These are phyloP conservation scores for Phasianus colchicus DNA, from an alignment of 2,113 vertebrate species.

Conservation along the genomic window DNA sequence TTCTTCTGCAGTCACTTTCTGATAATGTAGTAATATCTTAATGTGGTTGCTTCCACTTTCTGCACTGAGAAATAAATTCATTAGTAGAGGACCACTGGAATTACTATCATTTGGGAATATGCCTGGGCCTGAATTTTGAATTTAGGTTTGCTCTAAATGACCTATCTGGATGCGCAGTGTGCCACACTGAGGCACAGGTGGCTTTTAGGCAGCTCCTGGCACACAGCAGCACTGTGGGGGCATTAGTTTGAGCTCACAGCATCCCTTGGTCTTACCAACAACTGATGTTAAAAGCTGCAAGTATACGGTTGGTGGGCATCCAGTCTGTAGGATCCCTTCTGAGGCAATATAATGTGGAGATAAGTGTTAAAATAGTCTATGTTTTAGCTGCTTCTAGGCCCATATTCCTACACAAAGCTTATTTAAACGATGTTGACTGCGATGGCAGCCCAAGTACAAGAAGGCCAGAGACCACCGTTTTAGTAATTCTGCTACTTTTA, in stretches of 20 bases:
- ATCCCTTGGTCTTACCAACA: background rate
- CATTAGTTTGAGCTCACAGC: background rate
- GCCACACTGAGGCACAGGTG: background rate
- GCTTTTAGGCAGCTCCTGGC: background rate
- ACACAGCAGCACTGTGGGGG: background rate
- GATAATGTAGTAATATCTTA: background rate
- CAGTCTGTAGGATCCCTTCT: fast-evolving
- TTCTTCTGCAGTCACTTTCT: background rate
- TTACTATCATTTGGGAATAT: background rate
- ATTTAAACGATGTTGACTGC: background rate
- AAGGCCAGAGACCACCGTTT: background rate
- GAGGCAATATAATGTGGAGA: background rate
- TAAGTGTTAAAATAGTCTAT: background rate
- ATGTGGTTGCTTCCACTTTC: background rate
- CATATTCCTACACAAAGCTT: background rate
- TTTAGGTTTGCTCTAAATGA: background rate
- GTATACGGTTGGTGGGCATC: background rate
- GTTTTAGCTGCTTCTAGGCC: background rate
- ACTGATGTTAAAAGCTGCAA: background rate
- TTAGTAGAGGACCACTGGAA: background rate
- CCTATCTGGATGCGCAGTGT: background rate
- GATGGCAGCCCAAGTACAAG: background rate
- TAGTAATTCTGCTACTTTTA: background rate
- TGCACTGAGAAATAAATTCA: background rate
- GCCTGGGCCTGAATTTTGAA: background rate